These are phyloP conservation scores for Toxotes chatareus DNA, from an alignment of 2,113 vertebrate species.

Conservation along the genomic window DNA sequence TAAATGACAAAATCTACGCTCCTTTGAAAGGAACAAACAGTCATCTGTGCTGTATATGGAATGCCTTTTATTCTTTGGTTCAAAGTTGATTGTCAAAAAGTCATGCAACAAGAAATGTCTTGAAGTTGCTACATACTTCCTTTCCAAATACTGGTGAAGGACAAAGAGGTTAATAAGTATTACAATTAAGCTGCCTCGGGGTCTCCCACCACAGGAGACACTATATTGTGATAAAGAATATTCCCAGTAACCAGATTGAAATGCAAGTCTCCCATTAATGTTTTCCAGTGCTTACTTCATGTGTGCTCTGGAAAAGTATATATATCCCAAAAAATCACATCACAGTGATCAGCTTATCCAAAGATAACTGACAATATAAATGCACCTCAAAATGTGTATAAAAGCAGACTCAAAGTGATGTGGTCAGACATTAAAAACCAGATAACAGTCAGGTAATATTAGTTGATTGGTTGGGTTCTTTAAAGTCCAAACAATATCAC, in stretches of 20 bases:
- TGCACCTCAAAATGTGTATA: conserved; percentile 61
- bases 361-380: conserved; percentile 55
- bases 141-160: conserved; percentile 52
- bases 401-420: conserved; percentile 67
- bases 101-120: conserved; percentile 76
- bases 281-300: conserved; percentile 28
- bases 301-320: conserved; percentile 31
- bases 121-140: conserved; percentile 55
- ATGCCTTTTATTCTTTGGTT: conserved; percentile 79
- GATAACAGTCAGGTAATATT: conserved; percentile 44
- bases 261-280: not conserved
- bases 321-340: conserved; percentile 36
- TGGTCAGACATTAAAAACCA: conserved; percentile 36
- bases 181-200: conserved; percentile 75
- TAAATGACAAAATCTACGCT: conserved; percentile 4
- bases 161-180: conserved; percentile 46
- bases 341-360: conserved; percentile 59
- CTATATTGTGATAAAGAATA: conserved; percentile 41
- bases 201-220: conserved; percentile 51
- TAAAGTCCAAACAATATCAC: conserved; percentile 46
- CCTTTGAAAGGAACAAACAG: conserved; percentile 44
- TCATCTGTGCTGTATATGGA: conserved; percentile 53
- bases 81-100: conserved; percentile 69
- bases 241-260: conserved; percentile 27
- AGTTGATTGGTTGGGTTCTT: not conserved